Conservation (phyloP, 2,113 vertebrate species). For the Stictonetta naevosa region DNA sequence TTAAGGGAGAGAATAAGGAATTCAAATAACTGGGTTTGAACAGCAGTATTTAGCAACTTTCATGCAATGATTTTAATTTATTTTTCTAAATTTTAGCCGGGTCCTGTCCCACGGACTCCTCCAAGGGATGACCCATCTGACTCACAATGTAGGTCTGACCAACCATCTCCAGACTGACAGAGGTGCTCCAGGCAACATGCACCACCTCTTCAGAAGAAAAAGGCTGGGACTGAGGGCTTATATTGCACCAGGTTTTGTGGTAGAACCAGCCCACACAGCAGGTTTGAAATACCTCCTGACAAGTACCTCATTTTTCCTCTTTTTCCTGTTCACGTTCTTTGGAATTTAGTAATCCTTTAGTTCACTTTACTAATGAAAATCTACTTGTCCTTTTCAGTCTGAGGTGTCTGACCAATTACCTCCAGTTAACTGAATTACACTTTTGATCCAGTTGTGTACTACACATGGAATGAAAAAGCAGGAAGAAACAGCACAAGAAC, state of each 20-base stretch:
- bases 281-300: background rate
- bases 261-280: background rate
- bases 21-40: background rate
- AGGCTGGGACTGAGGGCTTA: background rate
- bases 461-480: background rate
- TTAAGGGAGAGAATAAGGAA: background rate
- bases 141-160: background rate
- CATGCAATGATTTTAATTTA: background rate
- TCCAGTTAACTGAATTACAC: background rate
- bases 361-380: background rate
- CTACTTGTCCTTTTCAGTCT: background rate
- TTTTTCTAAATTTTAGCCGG: background rate
- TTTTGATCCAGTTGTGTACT: background rate
- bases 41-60: background rate
- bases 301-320: background rate
- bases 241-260: background rate
- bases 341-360: background rate
- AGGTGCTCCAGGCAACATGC: background rate
- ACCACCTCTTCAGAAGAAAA: background rate
- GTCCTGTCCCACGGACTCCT: background rate
- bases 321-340: background rate
- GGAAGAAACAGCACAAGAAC: background rate
- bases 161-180: background rate
- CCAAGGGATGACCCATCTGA: background rate
- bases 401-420: background rate